A percentile compares a stretch with the other conserved stretches of the same genome.
These are phyloP conservation scores for Oligia latruncula DNA, from an alignment of 2,888 invertebrate genomes.

Conservation along the genomic window DNA sequence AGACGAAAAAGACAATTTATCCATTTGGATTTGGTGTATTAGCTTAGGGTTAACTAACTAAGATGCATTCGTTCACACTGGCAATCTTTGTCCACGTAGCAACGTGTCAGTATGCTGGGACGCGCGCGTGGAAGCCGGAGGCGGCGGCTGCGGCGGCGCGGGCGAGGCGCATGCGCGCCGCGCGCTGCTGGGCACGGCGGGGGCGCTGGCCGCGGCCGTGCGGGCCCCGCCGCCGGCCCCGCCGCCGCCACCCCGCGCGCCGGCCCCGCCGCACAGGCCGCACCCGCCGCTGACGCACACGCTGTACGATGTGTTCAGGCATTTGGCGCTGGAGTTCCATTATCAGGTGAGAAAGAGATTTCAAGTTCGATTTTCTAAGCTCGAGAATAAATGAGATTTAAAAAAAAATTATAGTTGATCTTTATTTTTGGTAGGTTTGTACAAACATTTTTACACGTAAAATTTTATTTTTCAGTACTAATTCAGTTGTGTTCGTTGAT, in stretches of 20 bases:
- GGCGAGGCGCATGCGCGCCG: constrained; percentile 94
- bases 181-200: constrained; percentile 92
- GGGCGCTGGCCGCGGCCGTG: constrained; percentile 86
- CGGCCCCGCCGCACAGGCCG: constrained; percentile 66
- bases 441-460: neutral
- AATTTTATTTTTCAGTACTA: neutral
- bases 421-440: neutral
- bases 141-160: constrained; percentile 94
- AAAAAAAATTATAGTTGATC: no score
- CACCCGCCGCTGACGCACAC: constrained; percentile 84
- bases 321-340: constrained; percentile 88
- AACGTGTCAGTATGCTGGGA: constrained; percentile 85
- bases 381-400: neutral
- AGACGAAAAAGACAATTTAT: neutral
- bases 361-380: neutral
- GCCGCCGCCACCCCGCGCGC: constrained; percentile 62
- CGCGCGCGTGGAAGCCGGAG: constrained; percentile 93
- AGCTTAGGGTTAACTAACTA: neutral
- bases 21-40: neutral
- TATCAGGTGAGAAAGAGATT: constrained; percentile 72
- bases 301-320: constrained; percentile 85
- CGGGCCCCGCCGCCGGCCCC: constrained; percentile 74
- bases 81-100: constrained; percentile 54
- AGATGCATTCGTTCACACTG: neutral
- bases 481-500: neutral